These are phyloP conservation scores for Candoia aspera DNA, from an alignment of 2,113 vertebrate genomes.

Conservation along the genomic window DNA sequence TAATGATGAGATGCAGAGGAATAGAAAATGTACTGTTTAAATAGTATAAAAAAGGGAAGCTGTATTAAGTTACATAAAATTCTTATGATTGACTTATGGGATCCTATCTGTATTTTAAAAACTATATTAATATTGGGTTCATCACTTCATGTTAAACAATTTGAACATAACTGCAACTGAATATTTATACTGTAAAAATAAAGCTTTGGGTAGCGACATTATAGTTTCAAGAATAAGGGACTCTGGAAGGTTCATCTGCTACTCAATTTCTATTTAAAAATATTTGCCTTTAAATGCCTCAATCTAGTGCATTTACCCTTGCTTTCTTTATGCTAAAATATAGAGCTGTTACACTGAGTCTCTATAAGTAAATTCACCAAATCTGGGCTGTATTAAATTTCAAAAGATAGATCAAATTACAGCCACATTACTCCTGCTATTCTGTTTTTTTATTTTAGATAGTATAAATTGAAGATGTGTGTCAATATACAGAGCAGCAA, in stretches of 20 bases:
- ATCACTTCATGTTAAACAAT: background rate
- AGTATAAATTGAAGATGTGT: background rate
- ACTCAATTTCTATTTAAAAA: background rate
- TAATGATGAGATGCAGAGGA: background rate
- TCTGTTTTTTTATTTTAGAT: constrained; percentile 21
- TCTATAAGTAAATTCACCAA: constrained; percentile 2
- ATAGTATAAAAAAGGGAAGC: background rate
- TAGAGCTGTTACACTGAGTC: background rate
- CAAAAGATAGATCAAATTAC: background rate
- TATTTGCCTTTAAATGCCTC: background rate
- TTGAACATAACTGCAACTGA: background rate
- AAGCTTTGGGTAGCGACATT: background rate
- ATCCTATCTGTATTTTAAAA: background rate
- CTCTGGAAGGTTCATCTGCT: background rate
- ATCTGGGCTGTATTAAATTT: background rate
- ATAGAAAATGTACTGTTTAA: background rate
- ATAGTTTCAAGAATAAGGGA: background rate
- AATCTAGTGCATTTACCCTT: background rate
- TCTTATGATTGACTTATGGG: background rate
- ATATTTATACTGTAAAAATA: background rate
- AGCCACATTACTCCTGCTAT: background rate
- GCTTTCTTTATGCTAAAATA: background rate
- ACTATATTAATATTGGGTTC: background rate
- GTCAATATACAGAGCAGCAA: background rate
- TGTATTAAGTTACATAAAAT: background rate